Conservation (phyloP, 2,888 invertebrate species). For the Pandemis corylana region DNA sequence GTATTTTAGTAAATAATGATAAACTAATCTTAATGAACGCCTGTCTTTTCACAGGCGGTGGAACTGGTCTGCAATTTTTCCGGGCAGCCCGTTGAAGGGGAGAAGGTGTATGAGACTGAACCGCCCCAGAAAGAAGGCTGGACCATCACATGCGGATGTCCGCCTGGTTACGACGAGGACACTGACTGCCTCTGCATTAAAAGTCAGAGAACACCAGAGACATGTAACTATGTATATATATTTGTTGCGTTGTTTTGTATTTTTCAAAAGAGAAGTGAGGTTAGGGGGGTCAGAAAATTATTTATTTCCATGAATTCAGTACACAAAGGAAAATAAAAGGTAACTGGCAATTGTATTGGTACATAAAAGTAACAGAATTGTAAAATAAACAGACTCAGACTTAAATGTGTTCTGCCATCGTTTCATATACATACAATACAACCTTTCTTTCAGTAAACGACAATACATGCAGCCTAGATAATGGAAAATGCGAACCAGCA, state of each 20-base stretch:
- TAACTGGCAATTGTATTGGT: too few species aligned
- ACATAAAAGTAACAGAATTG: too few species aligned
- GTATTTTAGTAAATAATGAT: too few species aligned
- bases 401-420: neutral
- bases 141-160: constrained; percentile 66
- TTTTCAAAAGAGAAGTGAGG: too few species aligned
- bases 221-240: neutral
- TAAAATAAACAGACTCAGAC: too few species aligned
- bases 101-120: constrained; percentile 52
- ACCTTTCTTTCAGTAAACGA: neutral
- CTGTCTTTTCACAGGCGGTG: constrained; percentile 55
- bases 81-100: constrained; percentile 46
- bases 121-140: constrained; percentile 50
- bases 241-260: too few species aligned
- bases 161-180: constrained; percentile 61
- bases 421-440: neutral
- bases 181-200: constrained; percentile 64
- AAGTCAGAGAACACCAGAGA: neutral
- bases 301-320: too few species aligned
- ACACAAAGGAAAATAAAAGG: too few species aligned
- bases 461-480: neutral
- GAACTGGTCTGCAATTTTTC: constrained; percentile 72
- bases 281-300: too few species aligned
- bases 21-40: neutral
- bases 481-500: neutral